A percentile compares a stretch with the other conserved stretches of the same genome.
These are phyloP conservation scores for Sylvilagus bachmani DNA, from an alignment of 2,113 vertebrate species.

Conservation along the genomic window DNA sequence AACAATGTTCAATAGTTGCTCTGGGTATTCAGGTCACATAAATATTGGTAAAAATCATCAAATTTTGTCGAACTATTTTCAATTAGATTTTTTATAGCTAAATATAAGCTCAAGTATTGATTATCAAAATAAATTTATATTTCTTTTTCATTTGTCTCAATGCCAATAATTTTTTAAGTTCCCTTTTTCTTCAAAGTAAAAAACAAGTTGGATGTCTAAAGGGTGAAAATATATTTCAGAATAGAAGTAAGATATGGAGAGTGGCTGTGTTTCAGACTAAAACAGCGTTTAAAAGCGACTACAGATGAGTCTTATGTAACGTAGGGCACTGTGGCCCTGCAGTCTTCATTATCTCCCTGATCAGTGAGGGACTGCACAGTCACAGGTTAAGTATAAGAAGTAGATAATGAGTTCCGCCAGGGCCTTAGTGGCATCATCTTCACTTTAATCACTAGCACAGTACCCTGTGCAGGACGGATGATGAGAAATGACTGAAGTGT, in stretches of 20 bases:
- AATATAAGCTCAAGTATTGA: background rate
- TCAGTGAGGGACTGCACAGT: background rate
- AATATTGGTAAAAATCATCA: constrained; percentile 24
- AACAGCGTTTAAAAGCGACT: background rate
- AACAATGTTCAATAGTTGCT: background rate
- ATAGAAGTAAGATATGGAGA: background rate
- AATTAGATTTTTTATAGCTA: constrained; percentile 43
- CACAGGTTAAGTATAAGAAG: background rate
- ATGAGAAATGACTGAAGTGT: constrained; percentile 9
- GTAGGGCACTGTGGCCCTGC: background rate
- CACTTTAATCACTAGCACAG: background rate
- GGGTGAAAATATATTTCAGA: background rate
- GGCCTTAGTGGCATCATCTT: background rate
- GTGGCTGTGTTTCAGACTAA: background rate
- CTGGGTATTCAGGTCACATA: constrained; percentile 43
- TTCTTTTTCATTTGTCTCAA: constrained; percentile 26
- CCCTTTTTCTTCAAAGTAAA: constrained; percentile 6
- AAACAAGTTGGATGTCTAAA: background rate
- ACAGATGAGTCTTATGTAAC: background rate
- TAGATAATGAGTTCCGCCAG: background rate
- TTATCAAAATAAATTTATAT: constrained; percentile 9
- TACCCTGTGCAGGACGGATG: background rate
- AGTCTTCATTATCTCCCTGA: background rate
- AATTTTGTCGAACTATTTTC: constrained; percentile 40
- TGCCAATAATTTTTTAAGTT: background rate